Evolutionary conservation across 1,140 invertebrate genomes (phyloP), one percentile per base, ranked within the genome.

Genomic region (Euborellia annulipes): DNA sequence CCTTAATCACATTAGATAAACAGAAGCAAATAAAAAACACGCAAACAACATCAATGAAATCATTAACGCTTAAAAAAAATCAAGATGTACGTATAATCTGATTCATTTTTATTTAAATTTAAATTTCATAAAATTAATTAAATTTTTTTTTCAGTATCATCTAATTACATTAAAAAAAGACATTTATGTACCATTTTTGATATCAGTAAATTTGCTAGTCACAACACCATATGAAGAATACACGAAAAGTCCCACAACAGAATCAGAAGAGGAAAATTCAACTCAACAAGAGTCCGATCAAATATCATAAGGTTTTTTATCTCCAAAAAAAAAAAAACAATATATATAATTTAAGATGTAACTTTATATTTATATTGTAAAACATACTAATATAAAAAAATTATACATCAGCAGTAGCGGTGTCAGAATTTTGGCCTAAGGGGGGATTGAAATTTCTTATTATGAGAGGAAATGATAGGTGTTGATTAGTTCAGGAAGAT

Each of bases 201-300:
- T 82, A 57, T 80, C 77, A 3, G 76, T 78, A 4, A 80, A 80
- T 54, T 70, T 82, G 60, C 63, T 80, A 57, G 71, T 78, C 38
- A 73, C 72, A 1, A 72, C 73, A 36, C 74, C 76, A 13, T 59
- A 63, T 22, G 20, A 48, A 27, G 45, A 43, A 16, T 45, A 30
- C 9, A 50, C 61, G 34, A 55, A 60, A 11, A 41, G 2, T 23
- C 17, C n/a, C 17, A 41, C n/a, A 27, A 27, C 23, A 27, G 23
- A 6, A 4, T 6, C 11, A 6, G 23, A 27, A 27, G 23, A 27
- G 11, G 11, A 27, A 27, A 27, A 27, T 27, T 27, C 23, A 4
- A 6, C 23, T 27, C 23, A 27, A n/a, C n/a, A n/a, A 27, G 23
- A 27, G 11, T 27, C 23, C 4, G 23, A 27, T 27, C 23, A 27